Evolutionary conservation across 2,888 invertebrate genomes (phyloP).

Genomic region (Drosophila robusta): DNA sequence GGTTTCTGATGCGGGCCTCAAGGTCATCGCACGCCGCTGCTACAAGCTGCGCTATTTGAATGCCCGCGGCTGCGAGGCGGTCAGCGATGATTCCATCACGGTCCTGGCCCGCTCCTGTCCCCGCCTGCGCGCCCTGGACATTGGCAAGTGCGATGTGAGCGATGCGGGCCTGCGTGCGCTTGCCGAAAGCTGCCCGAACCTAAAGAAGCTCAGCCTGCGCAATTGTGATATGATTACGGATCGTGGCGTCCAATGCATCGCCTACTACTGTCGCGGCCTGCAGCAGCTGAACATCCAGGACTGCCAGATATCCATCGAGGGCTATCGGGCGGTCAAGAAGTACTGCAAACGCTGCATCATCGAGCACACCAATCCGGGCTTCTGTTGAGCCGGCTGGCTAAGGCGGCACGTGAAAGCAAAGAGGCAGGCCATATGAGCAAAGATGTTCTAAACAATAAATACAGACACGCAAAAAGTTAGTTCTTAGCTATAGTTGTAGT

Average conservation of each 20-base stretch:
- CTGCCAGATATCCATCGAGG: slow-evolving; percentile 94
- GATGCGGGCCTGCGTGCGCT: slow-evolving; percentile 94
- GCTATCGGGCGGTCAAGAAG: slow-evolving; percentile 95
- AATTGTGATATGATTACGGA: slow-evolving; percentile 97
- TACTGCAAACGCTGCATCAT: slow-evolving; percentile 97
- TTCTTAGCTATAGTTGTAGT: slow-evolving; percentile 8
- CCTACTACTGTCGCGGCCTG: slow-evolving; percentile 94
- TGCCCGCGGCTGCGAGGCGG: slow-evolving; percentile 95
- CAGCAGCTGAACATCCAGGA: slow-evolving; percentile 97
- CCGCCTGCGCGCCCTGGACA: slow-evolving; percentile 93
- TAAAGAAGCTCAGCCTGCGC: slow-evolving; percentile 94
- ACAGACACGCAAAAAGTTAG: slow-evolving; percentile 16
- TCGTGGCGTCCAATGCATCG: slow-evolving; percentile 93
- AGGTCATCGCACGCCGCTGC: slow-evolving; percentile 94
- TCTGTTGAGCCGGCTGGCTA: slow-evolving; percentile 87
- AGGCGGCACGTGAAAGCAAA: slow-evolving; percentile 48
- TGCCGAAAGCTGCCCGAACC: slow-evolving; percentile 95
- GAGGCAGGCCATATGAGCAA: slow-evolving; percentile 77
- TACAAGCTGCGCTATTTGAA: slow-evolving; percentile 95
- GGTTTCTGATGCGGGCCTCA: slow-evolving; percentile 95
- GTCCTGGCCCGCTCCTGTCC: slow-evolving; percentile 94
- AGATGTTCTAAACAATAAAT: slow-evolving; percentile 56
- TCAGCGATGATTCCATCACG: slow-evolving; percentile 96
- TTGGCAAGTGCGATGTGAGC: slow-evolving; percentile 97
- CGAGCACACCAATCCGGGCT: slow-evolving; percentile 97